These are phyloP conservation scores for Paradisaea rubra DNA, from an alignment of 2,113 vertebrate species.

Conservation along the genomic window DNA sequence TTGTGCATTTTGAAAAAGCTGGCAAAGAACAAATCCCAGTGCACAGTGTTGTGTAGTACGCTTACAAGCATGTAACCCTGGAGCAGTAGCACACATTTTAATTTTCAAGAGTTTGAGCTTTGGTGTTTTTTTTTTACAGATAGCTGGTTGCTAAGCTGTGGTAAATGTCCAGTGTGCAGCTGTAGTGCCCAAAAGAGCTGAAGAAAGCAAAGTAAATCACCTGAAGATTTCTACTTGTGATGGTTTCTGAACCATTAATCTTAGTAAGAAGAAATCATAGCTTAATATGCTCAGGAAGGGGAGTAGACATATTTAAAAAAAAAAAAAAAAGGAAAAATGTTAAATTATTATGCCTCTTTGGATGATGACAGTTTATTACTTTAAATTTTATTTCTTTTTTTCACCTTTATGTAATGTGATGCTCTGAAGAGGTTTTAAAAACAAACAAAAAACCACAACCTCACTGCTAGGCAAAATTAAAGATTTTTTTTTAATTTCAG, in stretches of 20 bases:
- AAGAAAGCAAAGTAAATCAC: conserved; percentile 18
- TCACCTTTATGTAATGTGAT: neutral
- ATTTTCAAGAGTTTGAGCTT: conserved; percentile 60
- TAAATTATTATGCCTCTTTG: neutral
- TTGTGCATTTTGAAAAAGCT: conserved; percentile 46
- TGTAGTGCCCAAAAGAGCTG: conserved; percentile 65
- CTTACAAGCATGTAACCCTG: conserved; percentile 34
- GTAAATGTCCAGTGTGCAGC: conserved; percentile 74
- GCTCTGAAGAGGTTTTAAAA: neutral
- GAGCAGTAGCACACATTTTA: conserved; percentile 27
- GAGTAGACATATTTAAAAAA: neutral
- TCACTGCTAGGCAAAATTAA: neutral
- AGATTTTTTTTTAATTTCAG: neutral
- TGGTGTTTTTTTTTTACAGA: neutral
- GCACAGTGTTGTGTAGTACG: neutral
- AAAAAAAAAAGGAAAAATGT: neutral
- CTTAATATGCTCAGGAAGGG: neutral
- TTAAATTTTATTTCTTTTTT: neutral
- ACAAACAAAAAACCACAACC: rapidly evolving
- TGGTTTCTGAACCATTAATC: neutral
- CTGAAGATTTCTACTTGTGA: neutral
- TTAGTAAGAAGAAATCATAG: neutral
- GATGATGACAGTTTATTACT: neutral
- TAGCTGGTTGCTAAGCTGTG: conserved; percentile 70
- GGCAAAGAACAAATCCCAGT: conserved; percentile 27